Evolutionary conservation across 2,113 vertebrate genomes (phyloP), one percentile per base, ranked within the genome.

Genomic region (Notothenia coriiceps): DNA sequence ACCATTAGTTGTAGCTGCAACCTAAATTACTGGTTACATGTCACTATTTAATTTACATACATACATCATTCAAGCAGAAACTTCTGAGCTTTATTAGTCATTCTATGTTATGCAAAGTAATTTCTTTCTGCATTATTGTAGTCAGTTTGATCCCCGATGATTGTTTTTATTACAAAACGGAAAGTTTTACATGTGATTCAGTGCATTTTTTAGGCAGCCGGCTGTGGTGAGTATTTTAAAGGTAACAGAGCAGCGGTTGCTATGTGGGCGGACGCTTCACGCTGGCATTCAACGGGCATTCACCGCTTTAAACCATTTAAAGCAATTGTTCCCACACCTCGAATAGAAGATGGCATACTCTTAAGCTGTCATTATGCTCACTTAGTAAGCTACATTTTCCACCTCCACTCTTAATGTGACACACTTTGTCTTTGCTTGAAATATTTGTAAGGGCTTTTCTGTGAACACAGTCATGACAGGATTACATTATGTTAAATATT

Each of bases 251-350:
- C 15, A 2, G 29, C 5, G 17, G 73, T 73, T 83, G 74, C 74
- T 59, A 50, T 25, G 86, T 87, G 84, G 84, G 82, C 33, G 75
- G 80, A 81, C 22, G 47, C 74, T 80, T 80, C 70, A 79, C 46
- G 1, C 47, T 74, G 80, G 10, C 20, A 49, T 67, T 81, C 73
- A 25, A 10, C 13, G 10, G 74, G 71, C 85, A 79, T 74, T 51
- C 77, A 86, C 18, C 10, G 11, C 73, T 84, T 80, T 40, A 73
- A 82, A 88, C 66, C 69, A 59, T 73, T 75, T 65, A 50, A 54
- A 63, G 2, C 40, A 15, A n/a, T 46, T 51, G 40, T 64, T 68
- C 56, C 63, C 29, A 15, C 77, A 55, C 79, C 59, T 84, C 56
- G 6, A 20, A 62, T 46, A 0, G n/a, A 65, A 65, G 35, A 70